Conservation (phyloP, 2,797 vertebrate species). For the Heliangelus exortis region DNA sequence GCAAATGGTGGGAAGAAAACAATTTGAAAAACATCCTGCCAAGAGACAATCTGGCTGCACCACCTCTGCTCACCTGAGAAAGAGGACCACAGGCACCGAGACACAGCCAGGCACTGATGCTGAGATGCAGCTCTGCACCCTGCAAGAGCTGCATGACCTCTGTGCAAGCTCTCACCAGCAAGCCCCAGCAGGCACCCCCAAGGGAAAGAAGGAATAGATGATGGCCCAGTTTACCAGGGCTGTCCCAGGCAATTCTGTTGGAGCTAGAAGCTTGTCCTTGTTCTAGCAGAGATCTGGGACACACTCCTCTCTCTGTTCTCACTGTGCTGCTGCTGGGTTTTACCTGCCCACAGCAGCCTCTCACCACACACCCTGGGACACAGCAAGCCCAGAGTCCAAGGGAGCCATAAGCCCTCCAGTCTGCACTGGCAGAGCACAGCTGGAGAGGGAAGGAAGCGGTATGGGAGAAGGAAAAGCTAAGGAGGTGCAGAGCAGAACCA, state of each 20-base stretch:
- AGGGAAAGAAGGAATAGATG: background rate
- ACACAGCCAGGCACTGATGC: background rate
- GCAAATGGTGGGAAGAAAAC: background rate
- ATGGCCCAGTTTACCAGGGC: background rate
- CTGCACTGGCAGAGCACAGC: background rate
- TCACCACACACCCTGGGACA: background rate
- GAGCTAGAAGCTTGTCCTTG: constrained; percentile 21
- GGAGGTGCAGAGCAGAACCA: background rate
- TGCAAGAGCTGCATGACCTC: background rate
- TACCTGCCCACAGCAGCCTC: background rate
- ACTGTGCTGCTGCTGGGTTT: background rate
- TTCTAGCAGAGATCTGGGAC: constrained; percentile 48
- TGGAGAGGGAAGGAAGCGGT: background rate
- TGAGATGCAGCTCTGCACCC: background rate
- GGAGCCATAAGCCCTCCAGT: background rate
- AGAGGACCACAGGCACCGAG: background rate
- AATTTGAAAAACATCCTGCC: background rate
- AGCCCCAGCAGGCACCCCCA: background rate
- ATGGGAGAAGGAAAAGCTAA: background rate
- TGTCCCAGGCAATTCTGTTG: background rate
- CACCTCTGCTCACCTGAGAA: background rate
- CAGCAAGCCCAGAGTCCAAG: background rate
- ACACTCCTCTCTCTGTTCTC: background rate
- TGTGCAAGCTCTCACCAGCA: background rate
- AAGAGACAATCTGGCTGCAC: background rate